These are phyloP conservation scores for Lepus americanus DNA, from an alignment of 2,113 vertebrate species.

Conservation along the genomic window DNA sequence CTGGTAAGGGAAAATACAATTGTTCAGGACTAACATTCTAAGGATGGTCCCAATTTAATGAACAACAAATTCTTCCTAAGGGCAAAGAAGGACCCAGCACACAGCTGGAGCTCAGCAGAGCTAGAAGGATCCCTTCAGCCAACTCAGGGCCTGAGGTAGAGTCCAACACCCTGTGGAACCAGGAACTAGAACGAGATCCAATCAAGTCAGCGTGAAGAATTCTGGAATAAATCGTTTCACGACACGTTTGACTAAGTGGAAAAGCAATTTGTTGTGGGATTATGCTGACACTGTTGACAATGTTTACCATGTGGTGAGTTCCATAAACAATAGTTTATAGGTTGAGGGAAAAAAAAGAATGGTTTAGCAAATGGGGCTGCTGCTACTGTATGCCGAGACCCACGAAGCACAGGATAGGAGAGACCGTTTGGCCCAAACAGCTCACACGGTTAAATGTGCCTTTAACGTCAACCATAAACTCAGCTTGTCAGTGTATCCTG, in stretches of 20 bases:
- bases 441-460: constrained; percentile 21
- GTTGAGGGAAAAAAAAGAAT: not conserved
- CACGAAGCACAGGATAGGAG: not conserved
- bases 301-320: not conserved
- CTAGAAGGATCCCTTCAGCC: not conserved
- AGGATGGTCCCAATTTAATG: not conserved
- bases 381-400: not conserved
- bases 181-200: not conserved
- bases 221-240: constrained; percentile 4
- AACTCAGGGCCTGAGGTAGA: not conserved
- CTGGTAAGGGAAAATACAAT: not conserved
- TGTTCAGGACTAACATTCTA: not conserved
- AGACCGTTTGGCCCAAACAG: not conserved
- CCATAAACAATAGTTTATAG: not conserved
- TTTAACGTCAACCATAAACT: not conserved
- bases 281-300: not conserved
- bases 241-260: not conserved
- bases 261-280: not conserved
- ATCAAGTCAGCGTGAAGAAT: not conserved
- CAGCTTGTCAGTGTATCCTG: not conserved
- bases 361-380: not conserved
- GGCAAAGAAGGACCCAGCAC: not conserved
- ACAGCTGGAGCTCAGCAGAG: not conserved
- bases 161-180: not conserved
- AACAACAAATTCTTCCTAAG: constrained; percentile 13